Conservation (phyloP, 2,888 invertebrate species). For the Vannuccia rotundouncinata region DNA sequence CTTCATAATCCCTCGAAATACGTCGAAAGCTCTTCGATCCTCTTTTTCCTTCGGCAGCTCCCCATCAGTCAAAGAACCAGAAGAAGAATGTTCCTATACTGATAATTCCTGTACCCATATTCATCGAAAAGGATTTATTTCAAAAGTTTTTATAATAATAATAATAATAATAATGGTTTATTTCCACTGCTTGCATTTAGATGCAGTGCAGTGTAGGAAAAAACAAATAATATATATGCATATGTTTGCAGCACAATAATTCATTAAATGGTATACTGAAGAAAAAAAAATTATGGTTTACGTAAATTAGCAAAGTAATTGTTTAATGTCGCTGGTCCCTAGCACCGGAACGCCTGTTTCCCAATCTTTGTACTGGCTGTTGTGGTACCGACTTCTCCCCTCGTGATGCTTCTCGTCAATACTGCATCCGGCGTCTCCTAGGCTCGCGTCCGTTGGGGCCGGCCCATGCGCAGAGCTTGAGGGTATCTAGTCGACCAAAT, state of each 20-base stretch:
- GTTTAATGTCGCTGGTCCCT: conserved; percentile 13
- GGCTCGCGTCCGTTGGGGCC: not conserved
- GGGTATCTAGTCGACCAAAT: conserved; percentile 8
- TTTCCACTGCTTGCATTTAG: conserved; percentile 24
- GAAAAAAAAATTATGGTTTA: not conserved
- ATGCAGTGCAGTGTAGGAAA: conserved; percentile 22
- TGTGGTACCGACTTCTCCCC: conserved; percentile 26
- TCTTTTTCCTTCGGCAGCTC: too few relatives aligned
- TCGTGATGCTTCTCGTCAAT: conserved; percentile 12
- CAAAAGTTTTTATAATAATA: too few relatives aligned
- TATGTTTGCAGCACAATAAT: not conserved
- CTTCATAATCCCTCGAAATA: too few relatives aligned
- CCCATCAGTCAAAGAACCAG: too few relatives aligned
- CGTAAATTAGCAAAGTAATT: conserved; percentile 17
- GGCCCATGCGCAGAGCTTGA: conserved; percentile 23
- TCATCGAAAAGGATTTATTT: too few relatives aligned
- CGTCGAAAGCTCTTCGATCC: too few relatives aligned
- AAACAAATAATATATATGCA: not conserved
- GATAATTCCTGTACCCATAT: too few relatives aligned
- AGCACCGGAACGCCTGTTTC: conserved; percentile 24
- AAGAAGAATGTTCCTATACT: too few relatives aligned
- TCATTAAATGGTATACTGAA: not conserved
- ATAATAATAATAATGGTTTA: too few relatives aligned
- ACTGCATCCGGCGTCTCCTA: conserved; percentile 10
- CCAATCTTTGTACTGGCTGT: conserved; percentile 1